phyloP scores from a whole-genome alignment of 1,140 invertebrate genomes.

The Adelges cooleyi region DNA sequence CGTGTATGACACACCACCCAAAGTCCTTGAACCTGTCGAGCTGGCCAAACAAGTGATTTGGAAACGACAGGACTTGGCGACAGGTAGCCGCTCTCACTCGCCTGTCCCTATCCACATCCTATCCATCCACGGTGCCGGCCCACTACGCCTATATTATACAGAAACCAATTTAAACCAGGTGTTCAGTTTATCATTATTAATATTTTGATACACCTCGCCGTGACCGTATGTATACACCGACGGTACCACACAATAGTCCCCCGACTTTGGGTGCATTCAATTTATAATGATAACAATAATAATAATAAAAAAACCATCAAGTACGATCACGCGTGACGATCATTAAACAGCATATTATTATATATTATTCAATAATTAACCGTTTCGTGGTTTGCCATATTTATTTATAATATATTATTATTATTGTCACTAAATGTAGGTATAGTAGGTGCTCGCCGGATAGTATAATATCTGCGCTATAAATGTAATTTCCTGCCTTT shows the following conservation, averaged over 20 bases:
- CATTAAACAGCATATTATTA: slow-evolving; percentile 19
- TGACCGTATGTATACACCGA: neutral
- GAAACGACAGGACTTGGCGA: slow-evolving; percentile 17
- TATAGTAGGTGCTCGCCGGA: neutral
- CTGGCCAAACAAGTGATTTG: slow-evolving; percentile 10
- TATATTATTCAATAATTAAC: too few relatives aligned
- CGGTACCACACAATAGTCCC: neutral
- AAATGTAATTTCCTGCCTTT: slow-evolving; percentile 24
- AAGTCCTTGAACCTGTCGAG: slow-evolving; percentile 23
- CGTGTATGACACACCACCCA: too few relatives aligned
- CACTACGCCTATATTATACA: neutral
- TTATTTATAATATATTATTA: too few relatives aligned
- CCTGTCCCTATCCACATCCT: too few relatives aligned
- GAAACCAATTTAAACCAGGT: slow-evolving; percentile 29
- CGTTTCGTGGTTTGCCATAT: too few relatives aligned
- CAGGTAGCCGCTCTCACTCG: neutral
- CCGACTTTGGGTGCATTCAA: neutral
- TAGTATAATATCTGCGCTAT: neutral
- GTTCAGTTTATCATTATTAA: neutral
- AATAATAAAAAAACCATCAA: neutral
- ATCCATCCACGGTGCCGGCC: neutral
- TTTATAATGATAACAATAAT: neutral
- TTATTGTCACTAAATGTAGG: too few relatives aligned
- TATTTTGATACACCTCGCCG: neutral
- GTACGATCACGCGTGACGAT: slow-evolving; percentile 15